phyloP scores from a whole-genome alignment of 2,797 vertebrate genomes.

The Gallirallus australis region DNA sequence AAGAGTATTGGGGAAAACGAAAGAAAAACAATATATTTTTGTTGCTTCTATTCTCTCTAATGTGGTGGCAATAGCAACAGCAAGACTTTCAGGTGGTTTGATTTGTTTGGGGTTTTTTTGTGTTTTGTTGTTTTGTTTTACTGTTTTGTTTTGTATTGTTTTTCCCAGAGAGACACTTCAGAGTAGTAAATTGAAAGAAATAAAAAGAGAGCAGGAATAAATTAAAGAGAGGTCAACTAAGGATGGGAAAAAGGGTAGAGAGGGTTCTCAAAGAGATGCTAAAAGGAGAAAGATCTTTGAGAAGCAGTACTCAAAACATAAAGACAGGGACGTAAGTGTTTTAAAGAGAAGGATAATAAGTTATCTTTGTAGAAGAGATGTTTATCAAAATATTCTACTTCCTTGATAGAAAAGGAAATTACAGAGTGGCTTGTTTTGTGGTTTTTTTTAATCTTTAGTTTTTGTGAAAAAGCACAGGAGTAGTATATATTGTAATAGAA shows the following conservation, averaged over 20 bases:
- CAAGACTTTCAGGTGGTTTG: background rate
- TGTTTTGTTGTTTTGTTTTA: too few species aligned
- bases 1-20: background rate
- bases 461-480: background rate
- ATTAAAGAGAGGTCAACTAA: background rate
- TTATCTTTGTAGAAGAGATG: background rate
- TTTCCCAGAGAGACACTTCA: rapidly evolving
- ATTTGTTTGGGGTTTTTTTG: too few species aligned
- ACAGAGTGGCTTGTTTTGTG: background rate
- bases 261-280: background rate
- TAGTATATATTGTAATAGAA: background rate
- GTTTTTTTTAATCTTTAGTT: background rate
- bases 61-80: background rate
- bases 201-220: background rate
- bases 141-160: background rate
- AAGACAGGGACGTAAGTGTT: background rate
- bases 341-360: background rate
- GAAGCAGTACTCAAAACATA: background rate
- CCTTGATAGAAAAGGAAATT: background rate
- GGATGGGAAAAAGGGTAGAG: background rate
- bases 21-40: background rate
- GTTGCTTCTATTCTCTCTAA: background rate
- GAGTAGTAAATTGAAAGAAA: background rate
- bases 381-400: background rate
- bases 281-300: background rate